phyloP scores from a whole-genome alignment of 2,113 vertebrate genomes.

The Scartelaos histophorus region DNA sequence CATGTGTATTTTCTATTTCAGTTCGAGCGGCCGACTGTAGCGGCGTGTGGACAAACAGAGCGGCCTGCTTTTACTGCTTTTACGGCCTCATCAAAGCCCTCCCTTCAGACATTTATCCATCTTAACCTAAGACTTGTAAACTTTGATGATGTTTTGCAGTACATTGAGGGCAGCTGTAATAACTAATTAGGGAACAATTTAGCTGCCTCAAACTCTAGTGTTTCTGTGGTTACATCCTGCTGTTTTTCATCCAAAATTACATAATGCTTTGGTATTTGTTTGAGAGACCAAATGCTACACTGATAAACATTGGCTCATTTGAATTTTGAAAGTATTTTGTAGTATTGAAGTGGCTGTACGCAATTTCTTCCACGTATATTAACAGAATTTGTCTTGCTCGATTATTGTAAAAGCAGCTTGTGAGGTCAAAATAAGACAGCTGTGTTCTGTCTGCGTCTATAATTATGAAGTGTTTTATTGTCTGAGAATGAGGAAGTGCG shows the following conservation, averaged over 20 bases:
- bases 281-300: slow-evolving; percentile 1
- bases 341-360: no score
- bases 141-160: background rate
- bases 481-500: no score
- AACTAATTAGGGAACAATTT: slow-evolving; percentile 10
- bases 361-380: no score
- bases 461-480: no score
- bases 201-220: slow-evolving; percentile 23
- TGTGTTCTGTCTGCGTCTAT: no score
- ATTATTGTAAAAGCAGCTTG: background rate
- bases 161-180: slow-evolving; percentile 14
- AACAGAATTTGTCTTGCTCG: no score
- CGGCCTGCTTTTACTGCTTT: slow-evolving; percentile 5
- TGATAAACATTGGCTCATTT: background rate
- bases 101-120: background rate
- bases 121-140: slow-evolving; percentile 1
- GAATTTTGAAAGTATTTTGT: background rate
- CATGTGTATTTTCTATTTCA: background rate
- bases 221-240: slow-evolving; percentile 10
- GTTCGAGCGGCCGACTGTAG: background rate
- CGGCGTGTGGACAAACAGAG: background rate
- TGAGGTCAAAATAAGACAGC: background rate
- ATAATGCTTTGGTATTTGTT: slow-evolving; percentile 25
- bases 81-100: background rate
- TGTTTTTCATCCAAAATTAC: slow-evolving; percentile 27